Evolutionary conservation across 2,888 invertebrate species (phyloP), one percentile per base, ranked within the genome.

Genomic region (Sacculina carcini): DNA sequence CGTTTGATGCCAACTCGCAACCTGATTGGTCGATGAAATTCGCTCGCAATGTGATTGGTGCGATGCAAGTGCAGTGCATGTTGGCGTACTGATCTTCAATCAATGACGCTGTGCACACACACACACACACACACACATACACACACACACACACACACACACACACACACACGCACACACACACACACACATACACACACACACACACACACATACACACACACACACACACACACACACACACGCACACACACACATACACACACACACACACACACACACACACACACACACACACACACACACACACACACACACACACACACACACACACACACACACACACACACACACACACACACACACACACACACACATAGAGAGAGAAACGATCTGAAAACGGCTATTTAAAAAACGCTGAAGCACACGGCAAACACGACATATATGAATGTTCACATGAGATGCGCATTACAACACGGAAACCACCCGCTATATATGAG

Each of bases 91-190:
- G n/a, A n/a, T n/a, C n/a, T n/a, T n/a, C n/a, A n/a, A n/a, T n/a
- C n/a, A n/a, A n/a, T n/a, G n/a, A n/a, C 50, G 9, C 32, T 34
- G 10, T 34, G 10, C 26, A 19, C 2, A 7, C 2, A 46, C 26
- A 26, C 26, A 46, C 26, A 46, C 26, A 24, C 26, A 46, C 26
- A 46, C 26, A 24, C 26, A 46, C 28, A 26, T 24, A 24, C 28
- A 46, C 28, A 46, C 28, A 46, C 28, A 46, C 28, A 46, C 28
- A 46, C 28, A 48, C 24, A 48, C 24, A 48, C 24, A 48, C 24
- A 48, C 24, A 48, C 24, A 48, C n/a, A 48, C n/a, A 48, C n/a
- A 48, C n/a, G 36, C 24, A 48, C 24, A 48, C 24, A 48, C 24
- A 48, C 24, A 32, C 24, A 48, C 24, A 48, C 24, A 48, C 24